Evolutionary conservation across 2,113 vertebrate species (phyloP).

Genomic region (Epinephelus cyanopodus): DNA sequence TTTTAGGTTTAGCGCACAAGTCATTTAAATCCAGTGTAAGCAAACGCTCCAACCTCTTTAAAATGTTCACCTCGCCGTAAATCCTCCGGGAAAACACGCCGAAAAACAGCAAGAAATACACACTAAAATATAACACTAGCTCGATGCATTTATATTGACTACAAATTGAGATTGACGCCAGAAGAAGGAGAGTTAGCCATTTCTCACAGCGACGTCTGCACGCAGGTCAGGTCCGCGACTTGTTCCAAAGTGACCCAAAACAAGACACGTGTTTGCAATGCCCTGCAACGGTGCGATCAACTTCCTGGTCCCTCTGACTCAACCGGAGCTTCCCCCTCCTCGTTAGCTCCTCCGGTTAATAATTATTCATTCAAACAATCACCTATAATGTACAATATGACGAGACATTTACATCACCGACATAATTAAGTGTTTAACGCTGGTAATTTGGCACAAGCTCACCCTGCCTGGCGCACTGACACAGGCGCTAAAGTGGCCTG

Average conservation of each 20-base stretch:
- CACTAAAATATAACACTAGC: neutral
- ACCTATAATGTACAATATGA: neutral
- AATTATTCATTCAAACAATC: neutral
- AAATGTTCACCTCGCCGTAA: neutral
- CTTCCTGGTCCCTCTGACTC: constrained; percentile 66
- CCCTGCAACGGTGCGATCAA: constrained; percentile 33
- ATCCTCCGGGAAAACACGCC: neutral
- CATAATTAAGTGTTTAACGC: neutral
- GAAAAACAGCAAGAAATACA: neutral
- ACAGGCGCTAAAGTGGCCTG: constrained; percentile 24
- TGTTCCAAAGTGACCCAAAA: constrained; percentile 75
- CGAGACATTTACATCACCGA: accelerated
- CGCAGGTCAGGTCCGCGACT: neutral
- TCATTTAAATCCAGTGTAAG: neutral
- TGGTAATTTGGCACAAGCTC: neutral
- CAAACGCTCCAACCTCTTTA: too few relatives aligned
- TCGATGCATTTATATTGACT: neutral
- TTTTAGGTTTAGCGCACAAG: neutral
- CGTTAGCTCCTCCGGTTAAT: neutral
- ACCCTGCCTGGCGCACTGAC: neutral
- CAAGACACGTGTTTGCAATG: constrained; percentile 78
- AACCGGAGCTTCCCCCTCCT: neutral
- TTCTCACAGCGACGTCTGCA: neutral
- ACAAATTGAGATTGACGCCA: neutral
- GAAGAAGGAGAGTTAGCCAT: neutral